phyloP scores from a whole-genome alignment of 1,140 invertebrate genomes.

The Macrosteles quadrilineatus region DNA sequence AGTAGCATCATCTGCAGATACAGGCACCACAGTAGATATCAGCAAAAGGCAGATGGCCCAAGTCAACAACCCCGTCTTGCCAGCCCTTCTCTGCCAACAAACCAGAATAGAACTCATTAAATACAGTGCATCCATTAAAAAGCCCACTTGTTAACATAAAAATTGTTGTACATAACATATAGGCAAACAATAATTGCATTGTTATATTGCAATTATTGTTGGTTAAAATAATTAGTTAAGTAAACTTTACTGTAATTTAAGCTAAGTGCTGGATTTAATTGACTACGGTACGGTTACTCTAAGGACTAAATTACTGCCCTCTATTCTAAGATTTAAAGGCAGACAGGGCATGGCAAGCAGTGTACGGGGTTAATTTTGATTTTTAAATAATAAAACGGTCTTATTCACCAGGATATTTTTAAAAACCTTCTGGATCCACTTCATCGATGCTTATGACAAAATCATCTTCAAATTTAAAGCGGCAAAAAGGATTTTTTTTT shows the following conservation, averaged over 20 bases:
- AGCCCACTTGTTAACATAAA: neutral
- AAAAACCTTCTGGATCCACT: too few species aligned
- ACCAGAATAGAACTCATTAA: conserved; percentile 17
- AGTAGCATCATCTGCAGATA: conserved; percentile 58
- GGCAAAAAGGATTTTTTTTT: too few species aligned
- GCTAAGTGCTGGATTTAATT: neutral
- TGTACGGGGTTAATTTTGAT: too few species aligned
- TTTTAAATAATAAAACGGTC: too few species aligned
- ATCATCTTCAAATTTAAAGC: too few species aligned
- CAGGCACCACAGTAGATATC: neutral
- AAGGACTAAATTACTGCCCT: too few species aligned
- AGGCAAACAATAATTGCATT: neutral
- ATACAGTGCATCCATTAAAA: neutral
- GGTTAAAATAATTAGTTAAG: neutral
- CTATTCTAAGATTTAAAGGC: too few species aligned
- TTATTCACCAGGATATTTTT: too few species aligned
- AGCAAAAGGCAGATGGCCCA: conserved; percentile 14
- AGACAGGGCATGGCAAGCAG: too few species aligned
- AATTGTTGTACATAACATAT: neutral
- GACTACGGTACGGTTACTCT: neutral
- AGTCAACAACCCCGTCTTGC: neutral
- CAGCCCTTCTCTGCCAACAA: conserved; percentile 30
- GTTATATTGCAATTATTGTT: neutral
- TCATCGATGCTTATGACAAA: too few species aligned
- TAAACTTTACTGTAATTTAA: neutral